Conservation (phyloP, 2,888 invertebrate species). For the Smittia sp. region DNA sequence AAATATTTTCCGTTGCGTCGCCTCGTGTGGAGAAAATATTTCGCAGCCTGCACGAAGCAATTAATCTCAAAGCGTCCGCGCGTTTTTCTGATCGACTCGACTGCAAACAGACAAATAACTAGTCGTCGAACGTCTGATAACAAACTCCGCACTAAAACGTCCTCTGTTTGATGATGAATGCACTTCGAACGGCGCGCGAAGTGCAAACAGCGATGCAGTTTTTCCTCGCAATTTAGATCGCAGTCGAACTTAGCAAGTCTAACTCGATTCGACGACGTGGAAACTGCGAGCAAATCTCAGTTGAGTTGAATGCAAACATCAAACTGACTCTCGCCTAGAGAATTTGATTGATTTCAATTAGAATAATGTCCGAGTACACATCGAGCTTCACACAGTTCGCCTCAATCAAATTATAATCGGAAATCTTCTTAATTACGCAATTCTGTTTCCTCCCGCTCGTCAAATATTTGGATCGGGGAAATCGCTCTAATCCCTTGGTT, state of each 20-base stretch:
- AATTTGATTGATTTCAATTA: slow-evolving; percentile 37
- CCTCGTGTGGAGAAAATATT: not conserved
- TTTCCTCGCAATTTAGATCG: not conserved
- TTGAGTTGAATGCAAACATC: not conserved
- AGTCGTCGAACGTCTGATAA: not conserved
- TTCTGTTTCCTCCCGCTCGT: slow-evolving; percentile 35
- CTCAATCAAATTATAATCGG: not conserved
- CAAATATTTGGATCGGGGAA: not conserved
- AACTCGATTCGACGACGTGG: slow-evolving; percentile 20
- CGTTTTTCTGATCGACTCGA: not conserved
- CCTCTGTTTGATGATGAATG: slow-evolving; percentile 11
- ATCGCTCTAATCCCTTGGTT: not conserved
- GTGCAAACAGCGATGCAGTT: not conserved
- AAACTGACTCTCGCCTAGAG: not conserved
- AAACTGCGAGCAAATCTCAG: not conserved
- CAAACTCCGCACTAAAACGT: not conserved
- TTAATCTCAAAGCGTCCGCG: not conserved
- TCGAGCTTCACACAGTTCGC: not conserved
- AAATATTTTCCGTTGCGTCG: not conserved
- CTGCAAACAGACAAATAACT: not conserved
- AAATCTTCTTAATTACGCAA: slow-evolving; percentile 31
- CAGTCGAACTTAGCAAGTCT: not conserved
- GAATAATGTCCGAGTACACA: slow-evolving; percentile 20
- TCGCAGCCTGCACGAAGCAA: not conserved
- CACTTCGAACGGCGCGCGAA: too few relatives aligned